Evolutionary conservation across 2,888 invertebrate species (phyloP), one percentile per base, ranked within the genome.

Genomic region (Iphiclides podalirius): DNA sequence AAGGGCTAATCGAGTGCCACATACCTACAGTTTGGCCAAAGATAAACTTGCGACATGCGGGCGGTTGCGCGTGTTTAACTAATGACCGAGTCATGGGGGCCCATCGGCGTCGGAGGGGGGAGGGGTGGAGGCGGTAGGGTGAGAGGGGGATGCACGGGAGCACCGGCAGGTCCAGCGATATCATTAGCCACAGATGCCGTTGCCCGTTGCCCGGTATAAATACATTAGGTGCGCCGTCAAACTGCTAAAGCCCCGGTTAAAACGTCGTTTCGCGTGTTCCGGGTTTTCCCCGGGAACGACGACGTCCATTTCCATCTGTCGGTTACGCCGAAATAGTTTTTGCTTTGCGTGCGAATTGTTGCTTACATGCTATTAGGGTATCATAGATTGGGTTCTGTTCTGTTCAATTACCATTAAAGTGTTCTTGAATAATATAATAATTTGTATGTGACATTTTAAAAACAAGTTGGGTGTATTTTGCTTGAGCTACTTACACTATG

Each of bases 41-140:
- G 87, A 87, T 88, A 88, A 88, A 88, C 87, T 87, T 79, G 83
- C 84, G 85, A 86, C 85, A 87, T 87, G 87, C 87, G 87, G 87
- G 87, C 79, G 75, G 66, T 77, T 79, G 79, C 83, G 88, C 87
- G 87, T 88, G 87, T 85, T 89, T 88, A 89, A 87, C 87, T 89
- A 89, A 89, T 88, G 87, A 87, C 85, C 85, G 80, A 80, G 74
- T 76, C 76, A 80, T 81, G 80, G 80, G 82, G 86, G 82, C 59
- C n/a, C n/a, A n/a, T n/a, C n/a, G n/a, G n/a, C n/a, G n/a, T n/a
- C n/a, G n/a, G n/a, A n/a, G n/a, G 53, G 58, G 58, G 50, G 35
- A 46, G n/a, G 57, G 52, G 47, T 54, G 55, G 60, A 54, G 52
- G n/a, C n/a, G n/a, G n/a, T n/a, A n/a, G n/a, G n/a, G n/a, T n/a